Conservation (phyloP, 53 echinoderm and acorn worm species). For the Temnopleurus reevesii region DNA sequence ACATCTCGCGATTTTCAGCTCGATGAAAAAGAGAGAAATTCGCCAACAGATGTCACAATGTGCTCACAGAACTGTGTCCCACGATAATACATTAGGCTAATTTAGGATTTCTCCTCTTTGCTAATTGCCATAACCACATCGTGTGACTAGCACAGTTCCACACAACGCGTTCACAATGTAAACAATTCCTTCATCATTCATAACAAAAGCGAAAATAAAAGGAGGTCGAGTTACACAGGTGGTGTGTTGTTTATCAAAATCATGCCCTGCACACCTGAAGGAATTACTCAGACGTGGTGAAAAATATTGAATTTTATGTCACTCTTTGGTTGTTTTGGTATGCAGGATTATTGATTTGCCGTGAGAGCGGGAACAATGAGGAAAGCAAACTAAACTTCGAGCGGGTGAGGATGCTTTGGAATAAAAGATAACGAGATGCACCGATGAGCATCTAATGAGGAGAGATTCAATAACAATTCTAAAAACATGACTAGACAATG, state of each 20-base stretch:
- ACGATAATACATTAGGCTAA: not conserved
- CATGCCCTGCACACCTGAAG: conserved; percentile 9
- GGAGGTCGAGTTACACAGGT: conserved; percentile 27
- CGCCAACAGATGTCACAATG: not conserved
- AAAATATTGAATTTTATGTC: conserved; percentile 31
- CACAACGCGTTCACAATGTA: not conserved
- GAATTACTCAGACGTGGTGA: conserved; percentile 18
- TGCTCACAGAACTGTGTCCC: not conserved
- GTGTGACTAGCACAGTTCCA: not conserved
- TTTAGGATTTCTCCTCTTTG: not conserved
- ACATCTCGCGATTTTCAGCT: not conserved
- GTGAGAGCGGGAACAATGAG: not conserved
- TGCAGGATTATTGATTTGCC: not conserved
- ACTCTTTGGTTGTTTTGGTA: conserved; percentile 28
- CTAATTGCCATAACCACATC: conserved; percentile 22
- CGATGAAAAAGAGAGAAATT: not conserved
- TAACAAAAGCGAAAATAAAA: conserved; percentile 31
- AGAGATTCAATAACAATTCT: conserved; percentile 15
- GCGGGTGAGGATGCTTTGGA: not conserved
- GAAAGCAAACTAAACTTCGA: conserved; percentile 14
- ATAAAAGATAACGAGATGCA: conserved; percentile 7
- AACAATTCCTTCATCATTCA: not conserved
- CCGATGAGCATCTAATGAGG: conserved; percentile 12
- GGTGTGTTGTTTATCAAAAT: conserved; percentile 17
- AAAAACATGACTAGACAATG: not conserved